Percentiles rank a stretch among this genome's conserved stretches.
phyloP scores from a whole-genome alignment of 2,888 invertebrate genomes.

The Sphecodes monilicornis region DNA sequence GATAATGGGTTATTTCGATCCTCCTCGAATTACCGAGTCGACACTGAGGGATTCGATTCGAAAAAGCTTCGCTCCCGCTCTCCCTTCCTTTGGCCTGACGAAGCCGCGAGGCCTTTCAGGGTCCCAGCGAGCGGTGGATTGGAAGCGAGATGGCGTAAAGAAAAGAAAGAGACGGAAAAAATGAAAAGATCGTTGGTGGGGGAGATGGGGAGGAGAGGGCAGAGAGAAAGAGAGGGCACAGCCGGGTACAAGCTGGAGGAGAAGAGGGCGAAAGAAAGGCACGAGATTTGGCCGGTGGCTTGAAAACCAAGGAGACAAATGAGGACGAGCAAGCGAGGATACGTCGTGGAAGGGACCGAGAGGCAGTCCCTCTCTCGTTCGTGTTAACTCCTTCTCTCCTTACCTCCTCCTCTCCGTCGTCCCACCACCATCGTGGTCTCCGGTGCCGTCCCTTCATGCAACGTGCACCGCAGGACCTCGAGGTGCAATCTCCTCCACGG shows the following conservation, averaged over 20 bases:
- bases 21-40: slow-evolving; percentile 82
- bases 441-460: slow-evolving; percentile 35
- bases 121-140: slow-evolving; percentile 63
- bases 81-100: slow-evolving; percentile 43
- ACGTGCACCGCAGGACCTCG: slow-evolving; percentile 64
- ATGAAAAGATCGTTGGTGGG: slow-evolving; percentile 13
- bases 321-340: slow-evolving; percentile 59
- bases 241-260: slow-evolving; percentile 9
- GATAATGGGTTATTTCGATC: slow-evolving; percentile 83
- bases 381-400: slow-evolving; percentile 24
- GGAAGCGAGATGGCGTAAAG: slow-evolving; percentile 63
- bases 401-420: slow-evolving; percentile 21
- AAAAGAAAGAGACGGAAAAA: slow-evolving; percentile 35
- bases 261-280: slow-evolving; percentile 57
- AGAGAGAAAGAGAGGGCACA: slow-evolving; percentile 19
- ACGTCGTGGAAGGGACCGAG: slow-evolving; percentile 53
- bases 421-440: slow-evolving; percentile 2
- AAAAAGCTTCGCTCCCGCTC: slow-evolving; percentile 69
- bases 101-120: slow-evolving; percentile 66
- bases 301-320: slow-evolving; percentile 76
- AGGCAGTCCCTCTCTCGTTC: slow-evolving; percentile 39
- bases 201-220: background rate
- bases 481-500: slow-evolving; percentile 75
- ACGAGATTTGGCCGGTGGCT: slow-evolving; percentile 63
- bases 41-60: slow-evolving; percentile 82